Evolutionary conservation across 2,113 vertebrate species (phyloP).

Genomic region (Halcyon malimbica): DNA sequence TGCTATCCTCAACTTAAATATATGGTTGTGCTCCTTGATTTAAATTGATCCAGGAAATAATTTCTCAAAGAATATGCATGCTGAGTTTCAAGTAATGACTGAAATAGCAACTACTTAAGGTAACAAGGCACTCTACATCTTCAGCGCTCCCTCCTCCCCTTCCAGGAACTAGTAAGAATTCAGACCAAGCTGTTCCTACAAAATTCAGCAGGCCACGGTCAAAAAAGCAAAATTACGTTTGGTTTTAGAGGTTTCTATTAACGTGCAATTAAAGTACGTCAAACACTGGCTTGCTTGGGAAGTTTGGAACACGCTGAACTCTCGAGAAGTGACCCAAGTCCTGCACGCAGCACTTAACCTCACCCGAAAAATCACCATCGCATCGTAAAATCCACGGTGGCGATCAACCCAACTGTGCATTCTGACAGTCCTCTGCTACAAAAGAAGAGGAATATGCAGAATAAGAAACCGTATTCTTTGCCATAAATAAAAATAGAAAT

Average conservation of each 20-base stretch:
- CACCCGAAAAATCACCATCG: not conserved
- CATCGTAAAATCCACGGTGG: not conserved
- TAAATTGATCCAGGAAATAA: slow-evolving; percentile 38
- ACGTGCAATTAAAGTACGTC: not conserved
- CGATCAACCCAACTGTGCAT: not conserved
- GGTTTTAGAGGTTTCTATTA: not conserved
- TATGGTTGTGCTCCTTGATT: not conserved
- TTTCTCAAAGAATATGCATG: not conserved
- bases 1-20: not conserved
- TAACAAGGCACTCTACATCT: not conserved
- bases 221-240: not conserved
- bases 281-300: not conserved
- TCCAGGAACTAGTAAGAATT: not conserved
- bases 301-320: not conserved
- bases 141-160: not conserved
- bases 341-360: not conserved
- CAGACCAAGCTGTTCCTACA: not conserved
- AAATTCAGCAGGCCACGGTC: not conserved
- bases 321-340: not conserved
- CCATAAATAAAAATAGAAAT: not conserved
- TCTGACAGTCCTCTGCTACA: not conserved
- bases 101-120: not conserved
- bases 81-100: not conserved
- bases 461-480: not conserved
- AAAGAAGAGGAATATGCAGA: not conserved